Evolutionary conservation across 2,888 invertebrate genomes (phyloP).

Genomic region (Amaurobius ferox): DNA sequence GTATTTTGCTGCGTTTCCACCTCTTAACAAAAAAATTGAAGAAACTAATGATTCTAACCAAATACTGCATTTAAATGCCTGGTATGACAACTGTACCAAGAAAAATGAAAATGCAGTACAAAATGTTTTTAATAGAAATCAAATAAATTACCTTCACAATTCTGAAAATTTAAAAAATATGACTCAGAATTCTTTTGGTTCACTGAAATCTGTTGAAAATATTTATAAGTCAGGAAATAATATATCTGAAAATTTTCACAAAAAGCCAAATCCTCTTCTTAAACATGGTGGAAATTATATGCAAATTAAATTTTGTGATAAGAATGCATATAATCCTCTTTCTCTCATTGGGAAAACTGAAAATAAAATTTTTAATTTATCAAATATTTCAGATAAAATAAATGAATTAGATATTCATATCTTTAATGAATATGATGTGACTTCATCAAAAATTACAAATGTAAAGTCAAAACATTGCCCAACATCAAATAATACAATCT

Average conservation of each 20-base stretch:
- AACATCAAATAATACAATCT: too few species aligned
- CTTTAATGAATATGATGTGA: too few species aligned
- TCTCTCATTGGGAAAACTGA: too few species aligned
- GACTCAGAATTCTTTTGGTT: slow-evolving; percentile 19
- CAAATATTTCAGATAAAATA: too few species aligned
- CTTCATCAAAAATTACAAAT: too few species aligned
- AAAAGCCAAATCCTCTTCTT: too few species aligned
- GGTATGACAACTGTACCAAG: slow-evolving; percentile 23
- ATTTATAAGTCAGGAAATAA: slow-evolving; percentile 10
- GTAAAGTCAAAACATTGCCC: too few species aligned
- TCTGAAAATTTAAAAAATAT: slow-evolving; percentile 12
- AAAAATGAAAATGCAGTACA: slow-evolving; percentile 18
- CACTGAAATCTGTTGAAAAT: slow-evolving; percentile 44
- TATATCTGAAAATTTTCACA: too few species aligned
- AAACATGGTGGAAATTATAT: background rate
- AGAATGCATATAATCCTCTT: too few species aligned
- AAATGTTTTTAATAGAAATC: slow-evolving; percentile 4
- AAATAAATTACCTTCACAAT: background rate
- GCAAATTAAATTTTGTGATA: background rate
- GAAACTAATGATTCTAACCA: background rate
- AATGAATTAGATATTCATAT: too few species aligned
- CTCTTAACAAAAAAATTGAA: slow-evolving; percentile 79
- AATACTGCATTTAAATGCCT: slow-evolving; percentile 75
- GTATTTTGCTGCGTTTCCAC: slow-evolving; percentile 79
- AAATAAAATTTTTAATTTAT: too few species aligned